Evolutionary conservation across 2,888 invertebrate genomes (phyloP), one percentile per base, ranked within the genome.

Genomic region (Caenorhabditis uteleia): DNA sequence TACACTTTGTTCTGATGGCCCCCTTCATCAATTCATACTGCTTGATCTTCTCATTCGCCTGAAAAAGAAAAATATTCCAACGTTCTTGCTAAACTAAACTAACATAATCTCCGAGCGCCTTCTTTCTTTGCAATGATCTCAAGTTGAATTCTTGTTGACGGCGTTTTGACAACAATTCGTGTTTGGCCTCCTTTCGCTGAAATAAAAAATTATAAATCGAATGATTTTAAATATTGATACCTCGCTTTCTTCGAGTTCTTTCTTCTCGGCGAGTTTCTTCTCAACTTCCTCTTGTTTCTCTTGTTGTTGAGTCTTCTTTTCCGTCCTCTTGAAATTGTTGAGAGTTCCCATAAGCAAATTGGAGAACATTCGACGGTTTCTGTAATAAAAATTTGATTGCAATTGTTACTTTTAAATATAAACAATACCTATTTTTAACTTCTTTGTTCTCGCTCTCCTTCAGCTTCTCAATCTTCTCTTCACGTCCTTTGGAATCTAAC

Each of bases 341-440:
- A 98, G 85, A 14, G 97, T 97, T 4, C 97, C 95, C 50, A 97
- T 85, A 39, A 98, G 86, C 20, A 94, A 90, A 38, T 69, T 75
- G 8, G 95, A 95, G 86, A 98, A 95, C 90, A 98, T 95, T 56
- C 97, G 88, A 68, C 91, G 88, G 85, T 97, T 97, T 71, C 95
- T 85, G 70, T 55, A 83, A 33, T 33, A 46, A 10, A 45, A 7
- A 26, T 4, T 31, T 14, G 10, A 18, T 18, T 12, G 6, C 7
- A n/a, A 12, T 12, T 8, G 3, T 31, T 18, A 6, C 12, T n/a
- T 5, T 12, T 3, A 33, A n/a, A 12, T 14, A 29, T 33, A 8
- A 10, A 8, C 6, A 5, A 16, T 53, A 80, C 80, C 80, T 67
- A 26, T 64, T 70, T 14, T 58, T 64, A 21, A 75, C 74, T 38